Conservation (phyloP, 2,888 invertebrate genomes). For the Meliscaeva auricollis region DNA sequence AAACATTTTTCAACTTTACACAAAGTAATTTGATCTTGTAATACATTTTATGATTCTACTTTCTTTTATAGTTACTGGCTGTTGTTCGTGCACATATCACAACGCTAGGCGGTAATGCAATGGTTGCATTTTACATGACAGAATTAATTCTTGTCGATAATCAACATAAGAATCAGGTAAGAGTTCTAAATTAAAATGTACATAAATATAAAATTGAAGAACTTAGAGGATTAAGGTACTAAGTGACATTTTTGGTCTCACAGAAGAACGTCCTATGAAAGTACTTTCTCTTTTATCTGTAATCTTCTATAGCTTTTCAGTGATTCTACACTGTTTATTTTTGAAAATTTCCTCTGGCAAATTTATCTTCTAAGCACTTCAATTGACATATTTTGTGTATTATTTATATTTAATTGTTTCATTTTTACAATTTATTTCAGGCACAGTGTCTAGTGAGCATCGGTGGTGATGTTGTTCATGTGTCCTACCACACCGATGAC, state of each 20-base stretch:
- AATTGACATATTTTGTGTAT: neutral
- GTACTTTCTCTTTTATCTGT: no score
- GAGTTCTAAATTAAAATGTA: no score
- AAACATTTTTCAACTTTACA: neutral
- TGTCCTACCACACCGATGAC: conserved; percentile 88
- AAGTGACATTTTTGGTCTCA: no score
- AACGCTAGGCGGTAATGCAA: conserved; percentile 96
- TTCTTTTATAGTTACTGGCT: conserved; percentile 87
- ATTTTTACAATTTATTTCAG: conserved; percentile 86
- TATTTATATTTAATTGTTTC: neutral
- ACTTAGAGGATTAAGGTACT: no score
- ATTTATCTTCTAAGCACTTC: no score
- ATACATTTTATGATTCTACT: neutral
- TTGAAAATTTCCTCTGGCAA: no score
- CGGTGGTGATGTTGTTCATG: conserved; percentile 96
- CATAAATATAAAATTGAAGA: no score
- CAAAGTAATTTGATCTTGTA: conserved; percentile 29
- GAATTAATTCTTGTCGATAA: conserved; percentile 96
- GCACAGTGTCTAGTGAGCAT: conserved; percentile 98
- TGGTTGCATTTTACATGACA: conserved; percentile 96
- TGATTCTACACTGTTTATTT: no score
- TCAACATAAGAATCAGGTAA: conserved; percentile 98
- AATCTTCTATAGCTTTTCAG: no score
- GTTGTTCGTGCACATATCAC: conserved; percentile 97
- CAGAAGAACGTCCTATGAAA: no score